These are phyloP conservation scores for Argyresthia albistria DNA, from an alignment of 2,888 invertebrate species.

Conservation along the genomic window DNA sequence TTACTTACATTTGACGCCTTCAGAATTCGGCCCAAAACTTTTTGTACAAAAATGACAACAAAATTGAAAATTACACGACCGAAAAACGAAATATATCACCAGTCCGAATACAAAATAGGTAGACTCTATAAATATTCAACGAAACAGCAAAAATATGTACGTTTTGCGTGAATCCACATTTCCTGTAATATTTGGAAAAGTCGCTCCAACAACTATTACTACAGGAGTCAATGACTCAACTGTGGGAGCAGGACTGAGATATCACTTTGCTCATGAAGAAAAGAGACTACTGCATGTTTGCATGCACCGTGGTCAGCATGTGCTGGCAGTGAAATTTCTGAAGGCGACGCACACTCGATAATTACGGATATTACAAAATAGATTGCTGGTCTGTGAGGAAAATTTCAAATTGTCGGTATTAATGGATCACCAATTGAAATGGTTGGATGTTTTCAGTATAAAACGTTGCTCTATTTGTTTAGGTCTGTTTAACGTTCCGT, in stretches of 20 bases:
- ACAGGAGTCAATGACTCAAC: slow-evolving; percentile 4
- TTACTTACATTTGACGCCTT: no score
- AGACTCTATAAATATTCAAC: slow-evolving; percentile 7
- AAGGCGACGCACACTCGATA: background rate
- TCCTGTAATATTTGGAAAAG: slow-evolving; percentile 5
- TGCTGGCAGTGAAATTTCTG: slow-evolving; percentile 3
- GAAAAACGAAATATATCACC: no score
- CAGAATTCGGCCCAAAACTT: no score
- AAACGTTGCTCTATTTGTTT: no score
- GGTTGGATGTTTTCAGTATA: no score
- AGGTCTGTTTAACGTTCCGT: no score
- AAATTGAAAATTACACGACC: no score
- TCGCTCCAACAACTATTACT: background rate
- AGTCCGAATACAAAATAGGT: no score
- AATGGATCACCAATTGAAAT: no score
- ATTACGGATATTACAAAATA: background rate
- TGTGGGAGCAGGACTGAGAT: background rate
- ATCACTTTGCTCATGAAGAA: slow-evolving; percentile 16
- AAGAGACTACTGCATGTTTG: slow-evolving; percentile 25
- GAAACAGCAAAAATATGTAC: background rate
- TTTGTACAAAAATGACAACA: no score
- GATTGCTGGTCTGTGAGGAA: background rate
- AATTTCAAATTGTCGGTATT: background rate
- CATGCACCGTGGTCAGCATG: slow-evolving; percentile 22
- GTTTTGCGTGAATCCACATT: background rate